Conservation (phyloP, 2,888 invertebrate genomes). For the Dolomedes plantarius region DNA sequence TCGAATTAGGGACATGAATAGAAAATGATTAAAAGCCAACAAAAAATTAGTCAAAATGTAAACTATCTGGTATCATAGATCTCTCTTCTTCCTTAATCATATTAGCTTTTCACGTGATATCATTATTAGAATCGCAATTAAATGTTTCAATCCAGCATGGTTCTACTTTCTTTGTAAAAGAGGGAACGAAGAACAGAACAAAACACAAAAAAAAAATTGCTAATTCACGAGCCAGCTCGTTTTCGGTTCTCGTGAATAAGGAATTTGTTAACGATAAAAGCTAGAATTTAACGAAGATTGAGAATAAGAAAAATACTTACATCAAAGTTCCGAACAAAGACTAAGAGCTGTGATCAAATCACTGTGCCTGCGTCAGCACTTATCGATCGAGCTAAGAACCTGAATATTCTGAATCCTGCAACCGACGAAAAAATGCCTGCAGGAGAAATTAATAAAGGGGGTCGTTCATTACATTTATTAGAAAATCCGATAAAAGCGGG, state of each 20-base stretch:
- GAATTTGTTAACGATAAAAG: neutral
- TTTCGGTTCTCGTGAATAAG: neutral
- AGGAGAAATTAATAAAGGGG: neutral
- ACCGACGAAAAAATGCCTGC: neutral
- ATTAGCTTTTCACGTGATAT: too few relatives aligned
- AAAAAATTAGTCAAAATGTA: too few relatives aligned
- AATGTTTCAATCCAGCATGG: too few relatives aligned
- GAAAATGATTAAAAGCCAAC: too few relatives aligned
- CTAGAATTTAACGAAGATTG: neutral
- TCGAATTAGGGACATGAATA: too few relatives aligned
- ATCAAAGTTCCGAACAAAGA: slow-evolving; percentile 3
- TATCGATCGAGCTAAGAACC: neutral
- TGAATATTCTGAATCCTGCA: neutral
- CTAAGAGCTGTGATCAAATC: neutral
- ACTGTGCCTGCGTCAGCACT: neutral
- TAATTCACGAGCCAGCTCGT: too few relatives aligned
- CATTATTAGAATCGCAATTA: too few relatives aligned
- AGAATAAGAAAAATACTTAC: neutral
- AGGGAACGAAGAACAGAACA: too few relatives aligned
- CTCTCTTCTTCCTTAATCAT: too few relatives aligned
- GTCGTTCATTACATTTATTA: neutral
- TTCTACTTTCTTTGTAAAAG: too few relatives aligned
- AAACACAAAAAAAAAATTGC: too few relatives aligned
- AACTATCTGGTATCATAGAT: too few relatives aligned
- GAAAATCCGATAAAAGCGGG: neutral